Evolutionary conservation across 92 coral and sea anemone genomes (phyloP).

Genomic region (Palythoa caribaeorum): DNA sequence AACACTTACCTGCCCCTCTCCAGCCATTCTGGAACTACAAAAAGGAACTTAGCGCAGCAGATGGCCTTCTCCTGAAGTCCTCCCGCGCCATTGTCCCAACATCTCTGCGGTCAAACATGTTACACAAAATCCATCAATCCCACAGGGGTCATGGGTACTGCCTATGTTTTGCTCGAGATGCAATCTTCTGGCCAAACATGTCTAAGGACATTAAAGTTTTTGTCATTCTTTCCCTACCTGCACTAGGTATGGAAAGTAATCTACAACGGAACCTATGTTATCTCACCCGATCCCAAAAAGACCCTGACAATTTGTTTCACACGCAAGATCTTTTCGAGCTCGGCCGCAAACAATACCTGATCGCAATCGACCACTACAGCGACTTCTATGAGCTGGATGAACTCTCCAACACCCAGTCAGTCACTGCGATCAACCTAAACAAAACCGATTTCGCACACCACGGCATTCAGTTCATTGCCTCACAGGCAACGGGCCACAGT

Average conservation of each 20-base stretch:
- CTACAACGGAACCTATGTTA: conserved; percentile 48
- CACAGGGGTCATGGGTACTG: too few species aligned
- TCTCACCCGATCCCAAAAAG: conserved; percentile 42
- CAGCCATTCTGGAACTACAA: conserved; percentile 3
- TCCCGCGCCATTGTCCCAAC: background rate
- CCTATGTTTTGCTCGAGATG: too few species aligned
- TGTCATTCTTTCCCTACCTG: conserved; percentile 44
- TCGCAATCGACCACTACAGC: too few species aligned
- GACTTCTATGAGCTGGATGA: background rate
- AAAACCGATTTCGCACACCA: conserved; percentile 39
- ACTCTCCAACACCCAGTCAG: background rate
- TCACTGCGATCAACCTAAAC: background rate
- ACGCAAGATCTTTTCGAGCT: conserved; percentile 36
- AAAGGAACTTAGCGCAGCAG: background rate
- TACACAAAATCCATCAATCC: too few species aligned
- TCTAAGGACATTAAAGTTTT: conserved; percentile 45
- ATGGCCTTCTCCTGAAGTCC: conserved; percentile 23
- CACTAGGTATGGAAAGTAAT: conserved; percentile 41
- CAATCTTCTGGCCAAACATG: conserved; percentile 5
- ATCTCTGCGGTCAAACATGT: too few species aligned
- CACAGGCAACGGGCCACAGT: conserved; percentile 37
- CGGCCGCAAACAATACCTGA: background rate
- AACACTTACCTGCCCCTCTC: conserved; percentile 48
- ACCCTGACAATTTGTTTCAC: conserved; percentile 49
- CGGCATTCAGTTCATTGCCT: conserved; percentile 48